Evolutionary conservation across 2,113 vertebrate species (phyloP).

Genomic region (Cettia cetti): DNA sequence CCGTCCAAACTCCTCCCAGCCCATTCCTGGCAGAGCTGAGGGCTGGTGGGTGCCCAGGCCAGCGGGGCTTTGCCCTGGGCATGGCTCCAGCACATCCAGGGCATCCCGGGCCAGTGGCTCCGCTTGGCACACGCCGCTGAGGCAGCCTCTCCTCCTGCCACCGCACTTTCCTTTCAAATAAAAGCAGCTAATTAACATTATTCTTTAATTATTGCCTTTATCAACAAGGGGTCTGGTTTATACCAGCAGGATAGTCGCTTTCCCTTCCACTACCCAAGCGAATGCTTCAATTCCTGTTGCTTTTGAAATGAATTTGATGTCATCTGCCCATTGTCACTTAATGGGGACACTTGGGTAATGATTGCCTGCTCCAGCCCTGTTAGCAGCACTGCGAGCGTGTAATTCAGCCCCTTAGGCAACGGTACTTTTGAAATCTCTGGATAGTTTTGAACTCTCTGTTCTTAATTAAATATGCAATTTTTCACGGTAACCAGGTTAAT

Average conservation of each 20-base stretch:
- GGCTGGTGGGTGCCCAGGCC: accelerated
- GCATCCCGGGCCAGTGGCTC: background rate
- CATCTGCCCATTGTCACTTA: constrained; percentile 87
- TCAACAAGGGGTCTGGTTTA: constrained; percentile 82
- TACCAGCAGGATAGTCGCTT: constrained; percentile 77
- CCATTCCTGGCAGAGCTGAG: background rate
- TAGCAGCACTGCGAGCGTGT: constrained; percentile 88
- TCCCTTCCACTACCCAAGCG: constrained; percentile 75
- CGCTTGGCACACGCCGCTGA: background rate
- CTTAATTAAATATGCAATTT: constrained; percentile 98
- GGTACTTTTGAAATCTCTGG: constrained; percentile 84
- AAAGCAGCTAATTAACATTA: constrained; percentile 86
- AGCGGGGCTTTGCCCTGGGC: background rate
- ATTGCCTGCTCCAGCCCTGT: constrained; percentile 80
- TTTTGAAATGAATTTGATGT: constrained; percentile 86
- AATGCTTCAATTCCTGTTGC: constrained; percentile 73
- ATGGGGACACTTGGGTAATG: constrained; percentile 86
- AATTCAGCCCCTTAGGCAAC: constrained; percentile 89
- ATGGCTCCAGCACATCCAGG: accelerated
- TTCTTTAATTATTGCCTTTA: constrained; percentile 88
- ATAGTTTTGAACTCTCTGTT: constrained; percentile 90
- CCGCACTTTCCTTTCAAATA: constrained; percentile 69
- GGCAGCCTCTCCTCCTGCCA: constrained; percentile 59
- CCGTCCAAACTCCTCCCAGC: background rate
- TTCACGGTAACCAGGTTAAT: constrained; percentile 91